Conservation (phyloP, 2,113 vertebrate species). For the Halichoeres trimaculatus region DNA sequence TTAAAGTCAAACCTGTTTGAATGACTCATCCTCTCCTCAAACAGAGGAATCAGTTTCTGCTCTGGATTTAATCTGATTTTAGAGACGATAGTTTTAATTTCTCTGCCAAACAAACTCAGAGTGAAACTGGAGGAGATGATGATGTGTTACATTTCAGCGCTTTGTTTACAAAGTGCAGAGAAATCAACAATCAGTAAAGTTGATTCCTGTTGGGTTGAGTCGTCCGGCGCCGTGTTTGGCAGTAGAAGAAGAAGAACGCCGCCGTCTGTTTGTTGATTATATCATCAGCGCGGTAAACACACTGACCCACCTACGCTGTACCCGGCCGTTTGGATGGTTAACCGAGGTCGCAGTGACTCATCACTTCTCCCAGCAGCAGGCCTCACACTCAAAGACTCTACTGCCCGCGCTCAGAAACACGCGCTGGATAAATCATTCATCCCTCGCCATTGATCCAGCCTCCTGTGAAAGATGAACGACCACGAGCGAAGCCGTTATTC, state of each 20-base stretch:
- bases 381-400: not conserved
- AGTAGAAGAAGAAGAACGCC: not conserved
- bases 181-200: not conserved
- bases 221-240: not conserved
- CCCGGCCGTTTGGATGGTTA: constrained; percentile 7
- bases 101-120: too few relatives aligned
- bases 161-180: too few relatives aligned
- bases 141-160: too few relatives aligned
- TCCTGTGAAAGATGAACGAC: not conserved
- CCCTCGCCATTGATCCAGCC: not conserved
- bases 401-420: not conserved
- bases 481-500: not conserved
- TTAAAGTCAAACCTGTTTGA: too few relatives aligned
- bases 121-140: too few relatives aligned
- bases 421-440: not conserved
- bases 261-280: not conserved
- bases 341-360: constrained; percentile 40
- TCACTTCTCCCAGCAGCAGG: not conserved
- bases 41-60: too few relatives aligned
- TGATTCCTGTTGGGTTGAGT: not conserved
- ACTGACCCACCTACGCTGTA: constrained; percentile 37
- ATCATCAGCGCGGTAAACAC: not conserved
- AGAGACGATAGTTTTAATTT: too few relatives aligned
- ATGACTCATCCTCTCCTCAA: too few relatives aligned
- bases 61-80: too few relatives aligned